Base-by-base conservation (phyloP, 1,140 invertebrate species). In the Drosophila auraria region DNA sequence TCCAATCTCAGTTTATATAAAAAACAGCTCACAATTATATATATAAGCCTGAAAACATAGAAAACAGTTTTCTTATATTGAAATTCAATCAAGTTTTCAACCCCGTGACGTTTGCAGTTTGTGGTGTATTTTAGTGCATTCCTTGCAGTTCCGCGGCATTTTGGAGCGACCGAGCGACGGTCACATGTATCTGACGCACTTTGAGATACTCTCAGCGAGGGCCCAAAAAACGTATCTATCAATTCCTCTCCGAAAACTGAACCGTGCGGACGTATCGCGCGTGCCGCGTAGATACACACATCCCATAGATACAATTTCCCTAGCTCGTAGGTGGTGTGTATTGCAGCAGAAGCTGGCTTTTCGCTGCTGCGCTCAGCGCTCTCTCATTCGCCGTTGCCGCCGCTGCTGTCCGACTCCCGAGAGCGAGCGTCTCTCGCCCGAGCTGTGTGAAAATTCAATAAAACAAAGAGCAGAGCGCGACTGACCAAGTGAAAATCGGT, bases 311-410 rank as follows among this genome's bases (percentile, higher is more conserved):
- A 87, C 86, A 69, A 87, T 87, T 87, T 86, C 75, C 83, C 80
- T 83, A 83, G 84, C 84, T 78, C 74, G 81, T 68, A 66, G 80
- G 72, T 83, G 83, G 80, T 87, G 66, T 87, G 83, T 87, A 87
- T 80, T 89, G 84, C 84, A 89, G 84, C 84, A 90, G 78, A 89
- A 89, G 84, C 50, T 44, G 36, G 49, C 47, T 86, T 74, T 84
- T 74, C 82, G 74, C 74, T 83, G 78, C 73, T 83, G 81, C 77
- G 71, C 75, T 78, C 56, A 78, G 61, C 70, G 12, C 40, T 70
- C 57, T 62, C 61, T 38, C 44, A 40, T 30, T 57, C 30, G 30
- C 78, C 54, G 60, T 27, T 75, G 59, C 70, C 57, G 53, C 27
- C 57, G 53, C 27, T 60, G 27, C 54, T 25, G 63, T 59, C 54